Base-by-base conservation (phyloP, 2,113 vertebrate species). In the Triplophysa rosa region DNA sequence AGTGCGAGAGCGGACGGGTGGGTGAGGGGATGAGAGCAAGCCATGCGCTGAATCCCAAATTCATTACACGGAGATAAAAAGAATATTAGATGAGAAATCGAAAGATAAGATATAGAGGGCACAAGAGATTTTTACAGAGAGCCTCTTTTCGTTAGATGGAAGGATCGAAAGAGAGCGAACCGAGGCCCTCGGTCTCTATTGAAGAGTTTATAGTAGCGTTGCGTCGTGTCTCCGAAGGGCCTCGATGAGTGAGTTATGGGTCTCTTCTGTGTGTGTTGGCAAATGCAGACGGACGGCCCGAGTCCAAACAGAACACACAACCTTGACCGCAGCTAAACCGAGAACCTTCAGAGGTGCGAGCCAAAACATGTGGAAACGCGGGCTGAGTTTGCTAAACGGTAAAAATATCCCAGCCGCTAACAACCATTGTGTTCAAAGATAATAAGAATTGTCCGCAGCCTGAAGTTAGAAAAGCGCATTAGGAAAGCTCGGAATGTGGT, bases 221-320 rank as follows among this genome's bases (percentile, higher is more conserved):
- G 24, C 33, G 64, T 45, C 11, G 64, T n/a, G 29, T 56, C 65
- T 77, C 68, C 68, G 45, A 42, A 24, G 61, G 72, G 79, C 77
- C 62, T 59, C 70, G 76, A 77, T 69, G 62, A 81, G 70, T 87
- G 87, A 89, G 83, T 89, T 90, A 81, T 90, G 83, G 62, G 82
- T 81, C 78, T 82, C 80, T 83, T 24, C 71, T 89, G 87, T 89
- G 63, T 88, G 79, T 88, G 86, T 90, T 91, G 90, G 89, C 87
- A 87, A 81, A 45, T 40, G 4, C 14, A 83, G 16, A 84, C 64
- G 78, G 83, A 73, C 63, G 83, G 84, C 84, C 67, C 26, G 71
- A 72, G 83, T 78, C 85, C 84, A 89, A 87, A 88, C 78, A 78
- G 79, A 87, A 84, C 67, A 79, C 70, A 78, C 67, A 80, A 80